phyloP scores from a whole-genome alignment of 37 sponge, comb jelly and placozoan genomes.

The Diacarnus erythraeanus region DNA sequence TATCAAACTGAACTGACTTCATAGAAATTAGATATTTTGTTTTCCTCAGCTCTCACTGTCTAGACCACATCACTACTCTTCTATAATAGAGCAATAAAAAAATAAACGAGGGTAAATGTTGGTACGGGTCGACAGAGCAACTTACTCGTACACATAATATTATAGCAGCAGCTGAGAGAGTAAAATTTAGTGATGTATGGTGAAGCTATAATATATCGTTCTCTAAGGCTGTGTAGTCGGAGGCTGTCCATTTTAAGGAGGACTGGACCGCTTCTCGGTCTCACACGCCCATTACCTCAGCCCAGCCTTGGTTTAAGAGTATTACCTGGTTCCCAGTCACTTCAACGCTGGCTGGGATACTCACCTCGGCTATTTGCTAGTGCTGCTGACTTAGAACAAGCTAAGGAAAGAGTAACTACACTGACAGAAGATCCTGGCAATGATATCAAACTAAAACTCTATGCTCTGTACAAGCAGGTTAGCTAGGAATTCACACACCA shows the following conservation, averaged over 20 bases:
- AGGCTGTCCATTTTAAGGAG: not conserved
- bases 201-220: not conserved
- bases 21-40: too few species aligned
- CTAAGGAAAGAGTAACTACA: slow-evolving; percentile 34
- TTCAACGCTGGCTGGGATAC: not conserved
- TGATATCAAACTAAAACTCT: slow-evolving; percentile 87
- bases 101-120: too few species aligned
- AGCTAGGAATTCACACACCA: not conserved
- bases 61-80: too few species aligned
- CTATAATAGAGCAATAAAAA: too few species aligned
- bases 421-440: slow-evolving; percentile 92
- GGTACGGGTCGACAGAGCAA: too few species aligned
- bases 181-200: too few species aligned
- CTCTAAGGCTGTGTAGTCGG: not conserved
- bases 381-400: slow-evolving; percentile 33
- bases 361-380: not conserved
- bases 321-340: not conserved
- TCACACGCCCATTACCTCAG: too few species aligned
- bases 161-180: too few species aligned
- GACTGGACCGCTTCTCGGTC: too few species aligned
- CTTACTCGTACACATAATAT: too few species aligned
- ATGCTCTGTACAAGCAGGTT: slow-evolving; percentile 93
- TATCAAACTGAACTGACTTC: not conserved
- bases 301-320: too few species aligned
- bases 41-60: too few species aligned